Base-by-base conservation (phyloP, 2,113 vertebrate species). In the Tupaia chinensis region DNA sequence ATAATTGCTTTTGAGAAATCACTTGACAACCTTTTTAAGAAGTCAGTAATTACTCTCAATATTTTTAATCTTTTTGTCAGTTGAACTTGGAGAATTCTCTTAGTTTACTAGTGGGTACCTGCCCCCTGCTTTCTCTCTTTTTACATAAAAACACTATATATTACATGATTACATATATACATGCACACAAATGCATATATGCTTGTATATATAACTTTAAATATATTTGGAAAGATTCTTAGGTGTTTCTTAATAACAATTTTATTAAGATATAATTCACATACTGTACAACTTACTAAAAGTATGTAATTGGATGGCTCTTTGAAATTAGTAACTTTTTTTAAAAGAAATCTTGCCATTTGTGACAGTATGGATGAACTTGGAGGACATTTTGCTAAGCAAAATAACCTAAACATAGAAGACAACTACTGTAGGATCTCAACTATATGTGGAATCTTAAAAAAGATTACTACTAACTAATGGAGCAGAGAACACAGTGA, bases 11-110 rank as follows among this genome's bases (percentile, higher is more conserved):
- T 77, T 89, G 23, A 95, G 85, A 66, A 90, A 63, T 83, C 20
- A 94, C 23, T 32, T 61, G 54, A 95, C 60, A 95, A 93, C 0
- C 34, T 60, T 8, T 76, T 16, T 89, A 92, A 83, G 27, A 23
- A 9, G 22, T 10, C 85, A 27, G 10, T 86, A 82, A 54, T 11
- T 61, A 53, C 32, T 94, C 22, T 69, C 80, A 15, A 29, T 66
- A 83, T 54, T 79, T 95, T 86, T 81, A 81, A 80, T 81, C 16
- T 91, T 34, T 54, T 88, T 91, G 27, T 81, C 56, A 94, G 34
- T 93, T 65, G 66, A 58, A 65, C 11, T 25, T 63, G 44, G 6
- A 85, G n/a, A 81, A 56, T 76, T 79, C 19, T 87, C 93, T 85
- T 5, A 85, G 23, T 53, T 91, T 20, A 58, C 32, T 66, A 60